Evolutionary conservation across 2,888 invertebrate genomes (phyloP), one percentile per base, ranked within the genome.

Genomic region (Polia nebulosa): DNA sequence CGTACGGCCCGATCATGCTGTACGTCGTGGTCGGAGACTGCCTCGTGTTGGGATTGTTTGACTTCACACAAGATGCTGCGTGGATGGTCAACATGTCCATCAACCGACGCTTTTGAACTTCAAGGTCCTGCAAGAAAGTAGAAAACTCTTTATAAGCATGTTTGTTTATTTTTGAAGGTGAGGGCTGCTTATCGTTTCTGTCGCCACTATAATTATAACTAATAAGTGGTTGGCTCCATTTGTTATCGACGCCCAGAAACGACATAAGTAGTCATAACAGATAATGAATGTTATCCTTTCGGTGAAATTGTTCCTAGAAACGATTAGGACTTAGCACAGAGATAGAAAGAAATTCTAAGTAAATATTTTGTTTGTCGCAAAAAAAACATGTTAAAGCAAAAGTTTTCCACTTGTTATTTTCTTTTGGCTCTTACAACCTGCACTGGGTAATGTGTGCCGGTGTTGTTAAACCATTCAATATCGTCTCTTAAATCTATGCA

Each of bases 21-120:
- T 94, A 96, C n/a, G 88, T 85, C 7, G 91, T 85, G 20, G 91
- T 91, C 5, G 96, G 94, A 4, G 96, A 96, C 59, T 91, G 85
- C 67, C 95, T 87, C 57, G 96, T 90, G 60, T 90, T 91, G 60
- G 93, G 84, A 80, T 91, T 92, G 73, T 91, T 90, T 82, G 94
- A 94, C 82, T 96, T 97, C 70, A 97, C 95, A 88, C 98, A 98
- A 17, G 96, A 96, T 0, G 97, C 97, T 47, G 97, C 96, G 91
- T 98, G 98, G 20, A 97, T 93, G 61, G 97, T 97, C 82, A 98
- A 93, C 97, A 98, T 98, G 83, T 98, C 98, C 85, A 97, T 96
- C 69, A 99, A 95, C 87, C 97, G 97, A 78, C 97, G 96, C 86
- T 97, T 97, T 89, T 98, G 97, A 62, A 97, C 97, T 93, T 98